Base-by-base conservation (phyloP, 2,113 vertebrate species). In the Gobius niger region DNA sequence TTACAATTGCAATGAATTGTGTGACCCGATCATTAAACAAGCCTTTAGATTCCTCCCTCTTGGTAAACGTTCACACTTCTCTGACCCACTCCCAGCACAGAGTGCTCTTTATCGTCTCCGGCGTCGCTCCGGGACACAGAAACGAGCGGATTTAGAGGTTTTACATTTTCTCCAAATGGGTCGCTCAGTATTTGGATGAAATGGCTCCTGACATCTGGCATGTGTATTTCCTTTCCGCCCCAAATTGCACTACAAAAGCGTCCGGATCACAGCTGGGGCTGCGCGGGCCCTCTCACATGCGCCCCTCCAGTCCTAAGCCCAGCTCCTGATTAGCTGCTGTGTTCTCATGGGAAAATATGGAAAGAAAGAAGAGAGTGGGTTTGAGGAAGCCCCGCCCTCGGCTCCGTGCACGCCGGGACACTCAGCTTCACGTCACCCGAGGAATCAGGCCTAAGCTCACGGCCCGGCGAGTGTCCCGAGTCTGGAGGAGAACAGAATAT, bases 251-350 rank as follows among this genome's bases (percentile, higher is more conserved):
- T 73, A 76, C 61, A 76, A 75, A 82, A 83, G 70, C 68, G 78
- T 51, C 18, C 0, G 60, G 72, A 85, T 75, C 82, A 79, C 68
- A 75, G 57, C 47, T 47, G 57, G 42, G 63, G 75, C 72, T 81
- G 57, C 24, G 5, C 51, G 69, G 76, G 47, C 67, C 69, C 50
- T 83, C 85, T 88, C 84, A 76, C 59, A 65, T 82, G 75, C 62
- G 44, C 81, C 78, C 11, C 81, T 80, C 11, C 52, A 56, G 65
- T 75, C 59, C 40, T 44, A 68, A 67, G 71, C 79, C 76, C 69
- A 67, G 72, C 65, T 77, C 80, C 82, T 89, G 89, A 88, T 87
- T 88, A 82, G 74, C n/a, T 50, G 19, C 67, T 53, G 13, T 71
- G 65, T 80, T 88, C 75, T 84, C 83, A 80, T 70, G 3, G 76